These are phyloP conservation scores for Melinopterus prodromus DNA, from an alignment of 2,888 invertebrate species.

Conservation along the genomic window DNA sequence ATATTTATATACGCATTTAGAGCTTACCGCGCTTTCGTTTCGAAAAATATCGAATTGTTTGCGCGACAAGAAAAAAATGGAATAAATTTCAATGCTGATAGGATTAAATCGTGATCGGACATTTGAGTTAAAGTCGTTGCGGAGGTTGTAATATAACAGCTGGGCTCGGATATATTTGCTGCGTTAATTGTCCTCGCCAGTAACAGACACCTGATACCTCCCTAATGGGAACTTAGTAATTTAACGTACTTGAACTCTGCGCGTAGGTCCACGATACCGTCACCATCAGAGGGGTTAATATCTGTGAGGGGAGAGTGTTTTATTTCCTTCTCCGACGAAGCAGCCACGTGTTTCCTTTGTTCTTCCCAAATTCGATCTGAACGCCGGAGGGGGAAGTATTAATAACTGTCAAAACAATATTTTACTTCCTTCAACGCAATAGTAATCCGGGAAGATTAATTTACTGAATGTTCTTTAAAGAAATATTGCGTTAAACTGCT, in stretches of 20 bases:
- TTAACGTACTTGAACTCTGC: not conserved
- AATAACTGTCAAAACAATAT: slow-evolving; percentile 4
- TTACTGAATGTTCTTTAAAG: not conserved
- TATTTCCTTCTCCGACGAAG: not conserved
- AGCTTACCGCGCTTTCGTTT: not conserved
- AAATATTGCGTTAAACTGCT: not conserved
- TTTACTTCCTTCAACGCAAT: not conserved
- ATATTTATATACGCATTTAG: not conserved
- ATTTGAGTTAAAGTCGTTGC: too few species aligned
- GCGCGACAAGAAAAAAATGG: not conserved
- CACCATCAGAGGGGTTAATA: not conserved
- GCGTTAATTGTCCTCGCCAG: not conserved
- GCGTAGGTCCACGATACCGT: not conserved
- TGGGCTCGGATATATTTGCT: not conserved
- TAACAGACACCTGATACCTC: slow-evolving; percentile 4
- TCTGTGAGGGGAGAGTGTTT: not conserved
- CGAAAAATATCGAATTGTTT: not conserved
- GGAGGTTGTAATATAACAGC: not conserved
- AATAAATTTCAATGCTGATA: not conserved
- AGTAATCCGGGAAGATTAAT: not conserved
- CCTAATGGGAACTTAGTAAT: not conserved
- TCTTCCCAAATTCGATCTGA: not conserved
- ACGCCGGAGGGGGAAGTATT: not conserved
- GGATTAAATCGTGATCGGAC: not conserved
- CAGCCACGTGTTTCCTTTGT: not conserved